Conservation (phyloP, 1,140 invertebrate species). For the Lepidotrigona ventralis region DNA sequence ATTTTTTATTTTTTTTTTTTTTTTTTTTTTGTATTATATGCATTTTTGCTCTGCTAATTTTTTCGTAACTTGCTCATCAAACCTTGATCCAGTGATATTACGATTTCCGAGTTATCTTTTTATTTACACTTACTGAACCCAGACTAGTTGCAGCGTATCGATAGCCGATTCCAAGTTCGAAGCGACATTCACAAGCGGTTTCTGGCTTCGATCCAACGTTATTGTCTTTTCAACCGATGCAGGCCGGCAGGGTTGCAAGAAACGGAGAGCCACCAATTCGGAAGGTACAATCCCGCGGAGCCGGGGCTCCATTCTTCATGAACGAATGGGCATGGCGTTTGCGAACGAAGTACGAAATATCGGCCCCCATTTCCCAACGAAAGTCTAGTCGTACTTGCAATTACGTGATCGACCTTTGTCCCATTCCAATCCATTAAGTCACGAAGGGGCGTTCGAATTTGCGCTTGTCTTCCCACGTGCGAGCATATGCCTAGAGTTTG, state of each 20-base stretch:
- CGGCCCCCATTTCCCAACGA: conserved; percentile 17
- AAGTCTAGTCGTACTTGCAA: conserved; percentile 54
- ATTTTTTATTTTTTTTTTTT: no score
- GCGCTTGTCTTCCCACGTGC: conserved; percentile 29
- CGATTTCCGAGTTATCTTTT: not conserved
- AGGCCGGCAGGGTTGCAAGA: conserved; percentile 28
- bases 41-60: no score
- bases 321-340: conserved; percentile 53
- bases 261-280: conserved; percentile 52
- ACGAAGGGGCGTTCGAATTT: conserved; percentile 49
- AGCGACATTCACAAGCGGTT: conserved; percentile 26
- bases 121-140: not conserved
- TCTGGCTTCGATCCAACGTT: conserved; percentile 42
- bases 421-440: conserved; percentile 67
- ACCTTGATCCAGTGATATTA: not conserved
- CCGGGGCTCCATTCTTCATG: conserved; percentile 56
- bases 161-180: not conserved
- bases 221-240: conserved; percentile 53
- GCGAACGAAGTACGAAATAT: conserved; percentile 63
- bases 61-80: not conserved
- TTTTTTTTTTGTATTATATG: no score
- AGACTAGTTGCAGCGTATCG: not conserved
- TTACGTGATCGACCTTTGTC: conserved; percentile 66
- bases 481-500: conserved; percentile 56
- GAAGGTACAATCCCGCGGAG: conserved; percentile 52